Base-by-base conservation (phyloP, 2,888 invertebrate species). In the Theodoxus fluviatilis region DNA sequence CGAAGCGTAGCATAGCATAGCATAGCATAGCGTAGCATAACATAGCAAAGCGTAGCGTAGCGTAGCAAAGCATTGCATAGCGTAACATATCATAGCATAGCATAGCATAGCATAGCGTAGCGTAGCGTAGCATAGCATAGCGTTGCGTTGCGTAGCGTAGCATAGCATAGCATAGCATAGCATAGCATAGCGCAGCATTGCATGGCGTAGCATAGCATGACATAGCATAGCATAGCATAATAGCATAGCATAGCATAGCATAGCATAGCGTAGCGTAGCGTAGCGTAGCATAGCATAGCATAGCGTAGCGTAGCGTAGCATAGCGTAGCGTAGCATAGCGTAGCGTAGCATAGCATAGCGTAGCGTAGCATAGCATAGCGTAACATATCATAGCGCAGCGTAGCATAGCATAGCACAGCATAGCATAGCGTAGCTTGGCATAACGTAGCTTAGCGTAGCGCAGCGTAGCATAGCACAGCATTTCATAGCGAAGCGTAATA, bases 161-260 rank as follows among this genome's bases (percentile, higher is more conserved):
- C 57, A 49, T 67, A 70, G 57, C 43, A 57, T 71, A 71, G 31
- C 57, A 55, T 71, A 71, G 38, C 52, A 68, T 71, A 71, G 61
- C 49, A 70, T 59, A 66, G 33, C 38, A 70, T 65, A 43, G 43
- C 31, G 43, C 43, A 43, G 65, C 31, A 65, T 65, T 25, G 43
- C 31, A 65, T 65, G 68, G 63, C 63, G 67, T 71, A 68, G 63
- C 59, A 68, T 71, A 71, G 67, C 52, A 70, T 71, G 57, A 55
- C 52, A 55, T 71, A 73, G 68, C 37, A 68, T 71, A 71, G 49
- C 57, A 68, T 71, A 71, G 57, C 35, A 65, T 40, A 22, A 31
- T 71, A 71, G 40, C 52, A 47, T 68, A 73, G 59, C 47, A 65
- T 55, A 68, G 61, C 52, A 47, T 68, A 73, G 59, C 47, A 65